Conservation (phyloP, 2,888 invertebrate species). For the Kryphioiulus occultus region DNA sequence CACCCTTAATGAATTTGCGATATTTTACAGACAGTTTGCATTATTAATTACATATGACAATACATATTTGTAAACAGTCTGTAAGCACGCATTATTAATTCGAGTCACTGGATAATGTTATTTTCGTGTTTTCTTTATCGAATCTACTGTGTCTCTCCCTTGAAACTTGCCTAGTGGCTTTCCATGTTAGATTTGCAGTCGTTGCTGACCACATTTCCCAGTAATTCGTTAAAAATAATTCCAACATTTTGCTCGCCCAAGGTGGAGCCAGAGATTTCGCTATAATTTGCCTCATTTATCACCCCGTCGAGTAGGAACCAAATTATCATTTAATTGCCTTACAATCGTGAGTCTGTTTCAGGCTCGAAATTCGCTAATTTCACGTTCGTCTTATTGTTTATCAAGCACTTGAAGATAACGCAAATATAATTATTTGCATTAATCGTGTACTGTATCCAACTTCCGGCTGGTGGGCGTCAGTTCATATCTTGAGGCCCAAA, state of each 20-base stretch:
- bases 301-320: neutral
- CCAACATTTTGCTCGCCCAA: neutral
- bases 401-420: neutral
- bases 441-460: neutral
- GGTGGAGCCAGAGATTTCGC: neutral
- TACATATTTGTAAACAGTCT: neutral
- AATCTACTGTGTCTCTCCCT: neutral
- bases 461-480: neutral
- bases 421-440: neutral
- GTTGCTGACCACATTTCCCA: too few relatives aligned
- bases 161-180: too few relatives aligned
- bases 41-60: neutral
- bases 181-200: too few relatives aligned
- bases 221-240: neutral
- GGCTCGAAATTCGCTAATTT: neutral
- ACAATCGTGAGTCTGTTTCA: neutral
- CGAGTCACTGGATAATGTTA: neutral
- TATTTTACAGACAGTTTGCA: neutral
- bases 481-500: too few relatives aligned
- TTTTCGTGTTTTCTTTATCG: neutral
- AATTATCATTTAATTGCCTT: neutral
- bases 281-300: neutral
- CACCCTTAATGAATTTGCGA: neutral
- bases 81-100: neutral
- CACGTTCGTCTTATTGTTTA: neutral